Conservation (phyloP, 2,113 vertebrate species). For the Leptobrachium leishanense region DNA sequence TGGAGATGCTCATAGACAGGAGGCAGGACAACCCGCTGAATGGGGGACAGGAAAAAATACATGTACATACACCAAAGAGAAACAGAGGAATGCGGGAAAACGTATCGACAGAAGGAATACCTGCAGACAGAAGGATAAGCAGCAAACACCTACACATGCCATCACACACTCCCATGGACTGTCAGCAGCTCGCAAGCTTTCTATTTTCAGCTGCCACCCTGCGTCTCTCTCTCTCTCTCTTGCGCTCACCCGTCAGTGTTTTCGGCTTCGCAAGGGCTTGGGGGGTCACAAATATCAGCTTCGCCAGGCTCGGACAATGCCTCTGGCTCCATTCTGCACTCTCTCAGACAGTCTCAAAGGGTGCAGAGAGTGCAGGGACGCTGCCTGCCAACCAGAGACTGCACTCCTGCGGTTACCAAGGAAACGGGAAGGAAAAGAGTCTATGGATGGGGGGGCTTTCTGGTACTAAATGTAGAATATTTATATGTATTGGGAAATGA, state of each 20-base stretch:
- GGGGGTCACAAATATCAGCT: conserved; percentile 30
- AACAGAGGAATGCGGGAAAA: background rate
- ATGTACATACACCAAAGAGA: background rate
- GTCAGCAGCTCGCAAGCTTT: conserved; percentile 25
- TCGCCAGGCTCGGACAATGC: conserved; percentile 40
- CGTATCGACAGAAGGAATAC: background rate
- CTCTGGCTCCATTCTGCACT: conserved; percentile 47
- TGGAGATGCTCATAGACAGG: background rate
- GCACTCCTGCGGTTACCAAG: conserved; percentile 6
- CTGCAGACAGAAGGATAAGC: conserved; percentile 12
- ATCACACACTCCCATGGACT: conserved; percentile 20
- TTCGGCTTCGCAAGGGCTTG: conserved; percentile 38
- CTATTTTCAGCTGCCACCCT: conserved; percentile 37
- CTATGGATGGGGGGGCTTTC: conserved; percentile 1
- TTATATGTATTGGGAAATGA: conserved; percentile 1
- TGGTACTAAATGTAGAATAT: conserved; percentile 27
- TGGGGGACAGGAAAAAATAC: background rate
- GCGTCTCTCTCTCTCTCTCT: background rate
- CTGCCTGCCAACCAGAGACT: background rate
- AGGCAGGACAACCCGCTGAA: background rate
- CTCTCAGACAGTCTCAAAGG: conserved; percentile 24
- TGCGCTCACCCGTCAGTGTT: conserved; percentile 38
- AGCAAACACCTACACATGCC: conserved; percentile 34
- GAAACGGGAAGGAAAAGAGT: conserved; percentile 17
- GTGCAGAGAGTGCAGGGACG: conserved; percentile 3